Evolutionary conservation across 2,888 invertebrate genomes (phyloP).

Genomic region (Saturnia japonica): DNA sequence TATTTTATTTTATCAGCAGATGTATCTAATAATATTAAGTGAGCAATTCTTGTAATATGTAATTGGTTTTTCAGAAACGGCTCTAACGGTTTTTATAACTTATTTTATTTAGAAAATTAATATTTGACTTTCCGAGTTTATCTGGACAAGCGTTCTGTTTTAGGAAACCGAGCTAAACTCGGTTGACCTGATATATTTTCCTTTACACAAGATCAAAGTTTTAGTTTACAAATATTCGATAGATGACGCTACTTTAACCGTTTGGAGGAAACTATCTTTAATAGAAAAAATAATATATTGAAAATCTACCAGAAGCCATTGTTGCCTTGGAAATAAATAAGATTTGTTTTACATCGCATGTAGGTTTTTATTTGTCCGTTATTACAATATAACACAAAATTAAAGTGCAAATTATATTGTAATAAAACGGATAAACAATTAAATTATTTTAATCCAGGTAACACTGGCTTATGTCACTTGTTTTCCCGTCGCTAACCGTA

Average conservation of each 20-base stretch:
- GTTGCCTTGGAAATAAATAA: background rate
- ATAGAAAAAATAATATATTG: background rate
- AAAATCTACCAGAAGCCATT: slow-evolving; percentile 2
- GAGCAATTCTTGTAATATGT: too few relatives aligned
- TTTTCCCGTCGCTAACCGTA: slow-evolving; percentile 32
- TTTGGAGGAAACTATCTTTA: background rate
- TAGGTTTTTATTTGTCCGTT: background rate
- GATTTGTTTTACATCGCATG: background rate
- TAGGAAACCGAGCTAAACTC: background rate
- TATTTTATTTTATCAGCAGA: background rate
- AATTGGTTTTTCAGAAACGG: too few relatives aligned
- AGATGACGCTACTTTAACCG: background rate
- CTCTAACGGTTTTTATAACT: too few relatives aligned
- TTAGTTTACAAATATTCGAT: background rate
- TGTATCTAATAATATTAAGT: too few relatives aligned
- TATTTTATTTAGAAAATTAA: too few relatives aligned
- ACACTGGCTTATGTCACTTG: slow-evolving; percentile 56
- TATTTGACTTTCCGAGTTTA: too few relatives aligned
- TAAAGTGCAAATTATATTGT: background rate
- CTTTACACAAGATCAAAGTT: background rate
- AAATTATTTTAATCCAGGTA: slow-evolving; percentile 52
- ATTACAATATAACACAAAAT: background rate
- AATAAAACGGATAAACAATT: background rate
- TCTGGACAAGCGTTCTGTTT: background rate
- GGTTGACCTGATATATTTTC: background rate